Conservation (phyloP, 1,140 invertebrate species). For the Magallana gigas region DNA sequence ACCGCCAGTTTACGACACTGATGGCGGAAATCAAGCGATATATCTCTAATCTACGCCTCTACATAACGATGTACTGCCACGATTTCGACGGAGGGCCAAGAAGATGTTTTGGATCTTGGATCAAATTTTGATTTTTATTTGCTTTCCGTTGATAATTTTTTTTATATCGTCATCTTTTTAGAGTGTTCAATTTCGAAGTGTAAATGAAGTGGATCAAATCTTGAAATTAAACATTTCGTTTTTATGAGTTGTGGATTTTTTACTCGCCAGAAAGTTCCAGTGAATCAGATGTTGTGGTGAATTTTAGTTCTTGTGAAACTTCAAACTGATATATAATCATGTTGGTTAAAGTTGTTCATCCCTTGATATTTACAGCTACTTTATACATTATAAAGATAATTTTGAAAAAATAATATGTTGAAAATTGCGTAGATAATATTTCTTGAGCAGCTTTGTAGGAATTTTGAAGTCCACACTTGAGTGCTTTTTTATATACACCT, state of each 20-base stretch:
- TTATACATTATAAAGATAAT: too few species aligned
- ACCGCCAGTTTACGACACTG: constrained; percentile 5
- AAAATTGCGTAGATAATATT: too few species aligned
- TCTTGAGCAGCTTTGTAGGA: too few species aligned
- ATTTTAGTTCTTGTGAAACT: too few species aligned
- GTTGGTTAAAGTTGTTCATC: too few species aligned
- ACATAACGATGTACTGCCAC: neutral
- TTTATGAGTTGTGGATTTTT: constrained; percentile 25
- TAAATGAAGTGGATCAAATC: constrained; percentile 34
- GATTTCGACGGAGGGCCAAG: neutral
- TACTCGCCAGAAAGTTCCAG: neutral
- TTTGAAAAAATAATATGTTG: too few species aligned
- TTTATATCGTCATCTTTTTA: constrained; percentile 17
- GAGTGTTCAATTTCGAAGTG: constrained; percentile 23
- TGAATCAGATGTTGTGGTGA: neutral
- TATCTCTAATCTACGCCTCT: neutral
- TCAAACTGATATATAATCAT: too few species aligned
- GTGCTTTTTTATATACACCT: too few species aligned
- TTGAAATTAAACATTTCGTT: neutral
- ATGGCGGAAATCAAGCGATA: constrained; percentile 2
- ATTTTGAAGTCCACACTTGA: too few species aligned
- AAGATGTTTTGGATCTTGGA: neutral
- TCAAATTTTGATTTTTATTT: constrained; percentile 29
- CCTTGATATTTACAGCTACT: too few species aligned
- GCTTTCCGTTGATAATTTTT: neutral